Base-by-base conservation (phyloP, 2,888 invertebrate genomes). In the Julus scanicus region DNA sequence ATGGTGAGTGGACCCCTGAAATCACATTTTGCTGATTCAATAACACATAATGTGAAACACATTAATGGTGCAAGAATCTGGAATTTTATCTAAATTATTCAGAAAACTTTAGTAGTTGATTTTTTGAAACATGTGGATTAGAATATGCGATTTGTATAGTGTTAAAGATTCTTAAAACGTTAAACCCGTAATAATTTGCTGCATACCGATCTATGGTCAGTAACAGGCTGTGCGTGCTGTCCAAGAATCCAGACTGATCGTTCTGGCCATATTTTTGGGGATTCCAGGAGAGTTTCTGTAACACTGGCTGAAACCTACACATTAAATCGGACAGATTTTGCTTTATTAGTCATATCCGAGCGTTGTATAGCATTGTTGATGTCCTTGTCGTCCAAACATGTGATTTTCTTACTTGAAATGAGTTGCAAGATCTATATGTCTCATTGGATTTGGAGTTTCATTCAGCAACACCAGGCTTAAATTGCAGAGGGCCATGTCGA, bases 401-500 rank as follows among this genome's bases (percentile, higher is more conserved):
- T 29, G 29, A 29, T 20, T 20, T 63, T 20, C 63, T 20, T 44
- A 88, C 88, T 87, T 89, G 17, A 95, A 95, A 91, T 94, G 94
- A 39, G 93, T 92, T 5, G 95, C 94, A 39, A 96, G 92, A 91
- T 96, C 95, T 8, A 96, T 92, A 86, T 95, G 92, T 90, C 93
- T 94, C 0, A 94, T 92, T 1, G 95, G 94, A 15, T 93, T 93
- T 15, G 94, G 93, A 90, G 95, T 84, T 91, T 96, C 96, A 89
- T 94, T 94, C 48, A 94, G 92, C 87, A 95, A 92, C 91, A 96
- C 95, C 90, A 94, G 94, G 90, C 94, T 94, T 86, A 96, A 92
- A 88, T 94, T 94, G 40, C 94, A 94, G 89, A 96, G 92, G 2
- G 96, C 95, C 89, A 95, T 93, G 91, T 96, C 96, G 91, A 95